Conservation (phyloP, 2,797 vertebrate species). For the Botia almorhae region DNA sequence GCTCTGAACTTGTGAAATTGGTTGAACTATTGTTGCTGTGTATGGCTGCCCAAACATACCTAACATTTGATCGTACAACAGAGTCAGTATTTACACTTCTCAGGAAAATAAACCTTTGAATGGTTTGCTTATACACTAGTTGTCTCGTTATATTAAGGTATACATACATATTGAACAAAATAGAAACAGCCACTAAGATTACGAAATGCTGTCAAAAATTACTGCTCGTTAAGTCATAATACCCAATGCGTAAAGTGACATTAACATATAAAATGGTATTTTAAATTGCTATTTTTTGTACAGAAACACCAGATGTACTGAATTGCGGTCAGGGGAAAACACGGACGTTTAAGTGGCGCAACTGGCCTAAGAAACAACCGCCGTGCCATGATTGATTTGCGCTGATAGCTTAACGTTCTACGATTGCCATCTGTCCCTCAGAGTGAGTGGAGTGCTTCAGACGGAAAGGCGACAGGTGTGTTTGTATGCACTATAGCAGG, state of each 20-base stretch:
- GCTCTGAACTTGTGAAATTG: not conserved
- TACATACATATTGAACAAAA: no score
- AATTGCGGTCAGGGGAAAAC: not conserved
- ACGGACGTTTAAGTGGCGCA: not conserved
- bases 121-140: no score
- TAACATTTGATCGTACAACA: not conserved
- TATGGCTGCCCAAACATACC: not conserved
- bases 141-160: no score
- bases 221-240: not conserved
- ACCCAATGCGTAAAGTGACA: not conserved
- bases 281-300: not conserved
- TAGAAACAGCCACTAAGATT: no score
- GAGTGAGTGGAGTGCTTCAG: conserved; percentile 25
- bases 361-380: conserved; percentile 11
- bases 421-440: conserved; percentile 51
- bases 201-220: no score
- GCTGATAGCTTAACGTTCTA: conserved; percentile 35
- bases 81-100: not conserved
- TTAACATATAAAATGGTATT: not conserved
- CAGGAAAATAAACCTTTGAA: not conserved
- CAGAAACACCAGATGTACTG: conserved; percentile 2
- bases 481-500: conserved; percentile 29
- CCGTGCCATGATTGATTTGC: conserved; percentile 30
- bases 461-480: conserved; percentile 27
- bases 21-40: not conserved